Conservation (phyloP, 30 jellyfish, hydroid and myxozoan species). For the Haliclystus octoradiatus region DNA sequence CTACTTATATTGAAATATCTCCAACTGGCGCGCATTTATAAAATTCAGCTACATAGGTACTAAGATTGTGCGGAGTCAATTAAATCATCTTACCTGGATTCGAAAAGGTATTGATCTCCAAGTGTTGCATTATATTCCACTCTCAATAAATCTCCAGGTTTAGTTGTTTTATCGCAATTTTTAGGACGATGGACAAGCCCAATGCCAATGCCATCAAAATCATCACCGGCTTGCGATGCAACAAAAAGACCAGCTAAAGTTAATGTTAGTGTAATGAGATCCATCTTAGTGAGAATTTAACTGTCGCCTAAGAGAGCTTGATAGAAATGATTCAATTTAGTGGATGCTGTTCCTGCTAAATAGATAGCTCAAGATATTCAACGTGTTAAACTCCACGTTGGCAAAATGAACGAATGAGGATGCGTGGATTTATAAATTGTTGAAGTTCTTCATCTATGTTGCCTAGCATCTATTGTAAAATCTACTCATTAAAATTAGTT, state of each 20-base stretch:
- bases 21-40: too few species aligned
- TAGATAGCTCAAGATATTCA: too few species aligned
- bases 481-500: too few species aligned
- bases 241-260: not conserved
- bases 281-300: not conserved
- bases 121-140: conserved; percentile 69
- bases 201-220: conserved; percentile 71
- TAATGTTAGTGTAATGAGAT: not conserved
- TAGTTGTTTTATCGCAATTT: conserved; percentile 56
- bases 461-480: too few species aligned
- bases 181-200: conserved; percentile 44
- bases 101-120: conserved; percentile 63
- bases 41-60: too few species aligned
- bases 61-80: too few species aligned
- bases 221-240: conserved; percentile 1
- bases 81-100: conserved; percentile 67
- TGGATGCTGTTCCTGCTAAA: too few species aligned
- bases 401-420: not conserved
- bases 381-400: not conserved
- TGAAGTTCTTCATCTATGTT: too few species aligned
- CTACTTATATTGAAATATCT: too few species aligned
- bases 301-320: too few species aligned
- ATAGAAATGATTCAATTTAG: too few species aligned
- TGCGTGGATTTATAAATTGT: too few species aligned
- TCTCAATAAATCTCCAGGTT: conserved; percentile 57